Base-by-base conservation (phyloP, 2,797 vertebrate species). In the Halcyon leucocephala region DNA sequence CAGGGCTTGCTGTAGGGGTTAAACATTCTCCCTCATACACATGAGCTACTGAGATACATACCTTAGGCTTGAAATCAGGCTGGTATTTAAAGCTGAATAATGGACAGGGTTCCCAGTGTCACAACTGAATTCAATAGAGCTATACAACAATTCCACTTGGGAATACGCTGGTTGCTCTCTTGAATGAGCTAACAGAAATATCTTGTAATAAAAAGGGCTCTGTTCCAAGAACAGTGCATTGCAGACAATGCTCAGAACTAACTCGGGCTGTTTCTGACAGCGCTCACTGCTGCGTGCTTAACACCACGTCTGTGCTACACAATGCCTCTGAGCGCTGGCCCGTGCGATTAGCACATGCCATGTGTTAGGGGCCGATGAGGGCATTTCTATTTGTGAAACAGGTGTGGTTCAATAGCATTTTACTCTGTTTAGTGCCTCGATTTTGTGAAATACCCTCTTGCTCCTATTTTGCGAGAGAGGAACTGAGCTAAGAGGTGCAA, bases 111-210 rank as follows among this genome's bases (percentile, higher is more conserved):
- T 95, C 86, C 49, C 35, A 41, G 9, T 2, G 10, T 42, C 67
- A 87, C 62, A 70, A 52, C 17, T 17, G n/a, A 87, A 92, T 82
- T 89, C 81, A 77, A 44, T 71, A 66, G 51, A 62, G 37, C 89
- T 17, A 20, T 25, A 66, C 62, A 92, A 82, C 77, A 90, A 52
- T 60, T 44, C 37, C 95, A 55, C 74, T 51, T 33, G 70, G 86
- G 92, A 96, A 86, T 26, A 54, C 0, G 4, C 46, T 42, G 29
- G 39, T 65, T 88, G 31, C 54, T 91, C 49, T 93, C 66, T 35
- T 78, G 66, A 92, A 93, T 44, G 83, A 92, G 78, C 86, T 60
- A 37, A 85, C 60, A 92, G 78, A 90, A 95, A 64, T 9, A 64
- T 21, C 77, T 66, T 72, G 78, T 24, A 73, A 94, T 66, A 77